phyloP scores from a whole-genome alignment of 2,797 vertebrate genomes.

The Carduelis carduelis region DNA sequence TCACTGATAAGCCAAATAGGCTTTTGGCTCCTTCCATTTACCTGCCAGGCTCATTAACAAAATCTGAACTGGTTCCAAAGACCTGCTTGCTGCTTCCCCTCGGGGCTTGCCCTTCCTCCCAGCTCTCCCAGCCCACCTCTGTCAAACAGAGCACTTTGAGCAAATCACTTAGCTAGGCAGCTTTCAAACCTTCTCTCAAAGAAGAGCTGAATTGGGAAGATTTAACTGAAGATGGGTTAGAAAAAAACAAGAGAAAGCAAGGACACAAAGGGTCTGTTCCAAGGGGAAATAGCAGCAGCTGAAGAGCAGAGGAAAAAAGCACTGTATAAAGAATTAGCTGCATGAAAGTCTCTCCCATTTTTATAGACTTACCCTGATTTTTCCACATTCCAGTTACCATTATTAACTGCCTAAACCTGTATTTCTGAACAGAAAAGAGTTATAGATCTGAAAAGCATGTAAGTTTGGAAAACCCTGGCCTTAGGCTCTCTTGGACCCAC shows the following conservation, averaged over 20 bases:
- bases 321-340: not conserved
- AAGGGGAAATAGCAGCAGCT: not conserved
- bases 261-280: not conserved
- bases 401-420: not conserved
- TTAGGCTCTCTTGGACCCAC: not conserved
- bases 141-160: not conserved
- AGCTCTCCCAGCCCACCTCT: not conserved
- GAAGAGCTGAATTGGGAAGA: not conserved
- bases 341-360: not conserved
- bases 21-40: conserved; percentile 17
- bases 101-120: not conserved
- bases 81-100: not conserved
- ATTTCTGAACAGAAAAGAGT: not conserved
- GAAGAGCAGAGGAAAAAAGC: not conserved
- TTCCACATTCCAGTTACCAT: not conserved
- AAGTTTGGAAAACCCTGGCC: not conserved
- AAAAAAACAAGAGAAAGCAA: not conserved
- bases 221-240: not conserved
- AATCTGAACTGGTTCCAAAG: conserved; percentile 21
- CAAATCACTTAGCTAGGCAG: not conserved
- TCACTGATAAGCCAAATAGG: conserved; percentile 22
- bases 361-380: not conserved
- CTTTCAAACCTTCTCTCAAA: conserved; percentile 7
- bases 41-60: conserved; percentile 47
- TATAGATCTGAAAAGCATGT: not conserved